Percentiles rank a stretch among this genome's conserved stretches.
These are phyloP conservation scores for Myathropa florea DNA, from an alignment of 2,888 invertebrate genomes.

Conservation along the genomic window DNA sequence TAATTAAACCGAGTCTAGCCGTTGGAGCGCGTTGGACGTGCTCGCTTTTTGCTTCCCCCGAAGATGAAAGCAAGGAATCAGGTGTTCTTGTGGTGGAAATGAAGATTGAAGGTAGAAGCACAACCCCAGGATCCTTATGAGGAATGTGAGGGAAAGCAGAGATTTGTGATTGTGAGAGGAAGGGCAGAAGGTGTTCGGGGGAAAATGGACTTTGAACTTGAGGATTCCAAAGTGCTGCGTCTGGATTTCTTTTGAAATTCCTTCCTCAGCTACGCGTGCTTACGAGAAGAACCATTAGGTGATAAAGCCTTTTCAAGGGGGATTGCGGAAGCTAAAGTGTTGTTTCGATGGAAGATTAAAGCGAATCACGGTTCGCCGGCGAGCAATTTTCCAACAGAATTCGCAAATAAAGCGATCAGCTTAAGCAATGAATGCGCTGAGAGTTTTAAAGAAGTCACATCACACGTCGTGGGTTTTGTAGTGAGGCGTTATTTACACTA, in stretches of 20 bases:
- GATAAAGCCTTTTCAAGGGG: not conserved
- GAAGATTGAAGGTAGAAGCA: too few relatives aligned
- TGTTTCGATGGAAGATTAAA: not conserved
- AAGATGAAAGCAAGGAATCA: conserved; percentile 31
- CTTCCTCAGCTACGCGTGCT: not conserved
- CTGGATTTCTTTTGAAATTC: not conserved
- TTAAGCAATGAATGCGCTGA: not conserved
- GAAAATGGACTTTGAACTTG: conserved; percentile 25
- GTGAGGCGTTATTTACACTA: too few relatives aligned
- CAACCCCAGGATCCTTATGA: not conserved
- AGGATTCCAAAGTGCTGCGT: not conserved
- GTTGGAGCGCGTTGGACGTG: conserved; percentile 10
- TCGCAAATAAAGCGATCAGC: not conserved
- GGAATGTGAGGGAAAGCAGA: not conserved
- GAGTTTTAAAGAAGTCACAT: not conserved
- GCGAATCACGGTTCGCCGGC: not conserved
- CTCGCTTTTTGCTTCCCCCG: not conserved
- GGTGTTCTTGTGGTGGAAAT: conserved; percentile 4
- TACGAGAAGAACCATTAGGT: not conserved
- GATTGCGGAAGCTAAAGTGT: not conserved
- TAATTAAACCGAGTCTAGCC: conserved; percentile 51
- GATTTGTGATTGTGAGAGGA: not conserved
- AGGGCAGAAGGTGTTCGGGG: not conserved
- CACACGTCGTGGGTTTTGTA: too few relatives aligned
- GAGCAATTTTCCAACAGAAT: not conserved